Evolutionary conservation across 1,140 invertebrate genomes (phyloP).

Genomic region (Bombus pascuorum): DNA sequence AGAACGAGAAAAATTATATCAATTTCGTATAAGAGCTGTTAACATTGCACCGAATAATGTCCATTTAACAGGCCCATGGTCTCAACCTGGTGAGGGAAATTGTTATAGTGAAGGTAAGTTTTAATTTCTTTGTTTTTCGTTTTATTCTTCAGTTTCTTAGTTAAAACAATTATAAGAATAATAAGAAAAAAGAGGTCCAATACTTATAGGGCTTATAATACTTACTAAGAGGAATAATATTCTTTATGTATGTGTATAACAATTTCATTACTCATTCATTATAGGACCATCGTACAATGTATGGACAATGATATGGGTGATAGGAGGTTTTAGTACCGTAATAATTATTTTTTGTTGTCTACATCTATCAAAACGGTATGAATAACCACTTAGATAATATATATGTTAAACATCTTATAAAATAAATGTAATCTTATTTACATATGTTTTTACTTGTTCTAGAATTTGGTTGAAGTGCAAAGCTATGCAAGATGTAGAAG

Average conservation of each 20-base stretch:
- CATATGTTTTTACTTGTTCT: conserved; percentile 46
- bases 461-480: conserved; percentile 82
- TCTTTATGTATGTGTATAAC: neutral
- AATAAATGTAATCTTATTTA: neutral
- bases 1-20: conserved; percentile 70
- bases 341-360: conserved; percentile 71
- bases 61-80: conserved; percentile 80
- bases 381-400: conserved; percentile 8
- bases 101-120: conserved; percentile 77
- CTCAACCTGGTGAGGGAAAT: conserved; percentile 76
- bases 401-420: conserved; percentile 10
- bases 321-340: conserved; percentile 69
- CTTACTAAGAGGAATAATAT: too few species aligned
- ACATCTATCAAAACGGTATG: conserved; percentile 78
- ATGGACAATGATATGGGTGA: conserved; percentile 76
- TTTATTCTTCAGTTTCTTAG: neutral
- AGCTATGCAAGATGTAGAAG: conserved; percentile 83
- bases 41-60: conserved; percentile 74
- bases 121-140: neutral
- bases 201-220: too few species aligned
- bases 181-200: too few species aligned
- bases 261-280: conserved; percentile 12
- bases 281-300: conserved; percentile 71
- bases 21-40: conserved; percentile 79
- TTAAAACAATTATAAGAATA: neutral